Evolutionary conservation across 2,888 invertebrate genomes (phyloP), one percentile per base, ranked within the genome.

Genomic region (Leptogaster cylindrica): DNA sequence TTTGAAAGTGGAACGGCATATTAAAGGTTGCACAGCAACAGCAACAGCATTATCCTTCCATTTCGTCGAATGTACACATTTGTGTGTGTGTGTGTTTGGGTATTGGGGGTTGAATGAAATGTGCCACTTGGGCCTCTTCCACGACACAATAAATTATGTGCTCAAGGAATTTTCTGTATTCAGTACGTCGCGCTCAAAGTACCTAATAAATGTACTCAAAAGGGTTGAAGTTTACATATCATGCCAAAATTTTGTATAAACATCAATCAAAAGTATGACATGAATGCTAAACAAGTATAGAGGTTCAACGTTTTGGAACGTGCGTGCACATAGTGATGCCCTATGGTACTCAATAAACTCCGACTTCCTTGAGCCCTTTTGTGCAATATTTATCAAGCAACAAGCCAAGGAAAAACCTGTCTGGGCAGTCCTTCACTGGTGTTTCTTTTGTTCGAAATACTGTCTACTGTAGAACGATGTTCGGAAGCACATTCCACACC

Each of bases 221-320:
- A 33, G 46, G 25, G 46, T 64, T 48, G 31, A 48, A 48, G 46
- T 48, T 46, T 31, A 41, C 39, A 27, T 28, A 27, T 48, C 48
- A 64, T 64, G 10, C 61, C 16, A 48, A 41, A 48, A 48, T 46
- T 64, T 48, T 48, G 64, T 64, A 64, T 48, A 64, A 64, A 64
- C 64, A 64, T 64, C 64, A 64, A 64, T 64, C 64, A 64, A 64
- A 64, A 46, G 31, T 64, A 64, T 64, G 64, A 64, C 64, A 48
- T 64, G 64, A 64, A 64, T 64, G 64, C 33, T 64, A 64, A 64
- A 39, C 64, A 33, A 64, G 64, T 12, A 20, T n/a, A n/a, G 12
- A 6, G 41, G 16, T 41, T 41, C 18, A 18, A 16, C 41, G 18
- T 16, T 41, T 41, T 16, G 20, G 14, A 41, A 41, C 41, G 4